phyloP scores from a whole-genome alignment of 2,797 vertebrate genomes.

The Philypnodon macrostomus region DNA sequence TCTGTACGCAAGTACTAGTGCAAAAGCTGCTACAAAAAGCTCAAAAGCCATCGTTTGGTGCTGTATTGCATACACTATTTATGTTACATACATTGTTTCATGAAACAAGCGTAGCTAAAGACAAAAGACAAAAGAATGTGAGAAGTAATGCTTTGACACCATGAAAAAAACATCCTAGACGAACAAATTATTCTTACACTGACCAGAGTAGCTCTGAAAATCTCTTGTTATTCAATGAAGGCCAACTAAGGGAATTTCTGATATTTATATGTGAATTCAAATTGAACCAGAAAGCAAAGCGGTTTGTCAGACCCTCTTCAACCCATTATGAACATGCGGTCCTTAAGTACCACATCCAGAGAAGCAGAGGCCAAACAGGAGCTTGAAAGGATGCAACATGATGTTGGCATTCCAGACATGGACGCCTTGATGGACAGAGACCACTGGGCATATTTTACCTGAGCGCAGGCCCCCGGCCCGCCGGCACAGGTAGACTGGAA shows the following conservation, averaged over 20 bases:
- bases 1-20: constrained; percentile 12
- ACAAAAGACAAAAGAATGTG: constrained; percentile 1
- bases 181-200: constrained; percentile 7
- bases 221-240: constrained; percentile 39
- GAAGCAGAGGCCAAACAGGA: constrained; percentile 51
- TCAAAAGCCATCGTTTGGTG: constrained; percentile 16
- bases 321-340: constrained; percentile 57
- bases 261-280: constrained; percentile 41
- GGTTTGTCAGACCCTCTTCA: constrained; percentile 20
- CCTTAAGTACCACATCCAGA: constrained; percentile 44
- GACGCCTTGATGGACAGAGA: constrained; percentile 45
- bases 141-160: constrained; percentile 2
- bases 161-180: background rate
- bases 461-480: constrained; percentile 81
- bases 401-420: constrained; percentile 60
- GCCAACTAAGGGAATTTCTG: constrained; percentile 37
- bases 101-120: background rate
- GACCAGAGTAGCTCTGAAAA: constrained; percentile 36
- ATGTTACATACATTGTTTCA: background rate
- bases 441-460: constrained; percentile 74
- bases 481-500: constrained; percentile 83
- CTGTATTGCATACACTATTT: constrained; percentile 8
- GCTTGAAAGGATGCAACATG: constrained; percentile 48
- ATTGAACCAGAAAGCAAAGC: constrained; percentile 26
- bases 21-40: constrained; percentile 33